Percentiles rank a stretch among this genome's conserved stretches.
These are phyloP conservation scores for Eleutherodactylus coqui DNA, from an alignment of 2,797 vertebrate species.

Conservation along the genomic window DNA sequence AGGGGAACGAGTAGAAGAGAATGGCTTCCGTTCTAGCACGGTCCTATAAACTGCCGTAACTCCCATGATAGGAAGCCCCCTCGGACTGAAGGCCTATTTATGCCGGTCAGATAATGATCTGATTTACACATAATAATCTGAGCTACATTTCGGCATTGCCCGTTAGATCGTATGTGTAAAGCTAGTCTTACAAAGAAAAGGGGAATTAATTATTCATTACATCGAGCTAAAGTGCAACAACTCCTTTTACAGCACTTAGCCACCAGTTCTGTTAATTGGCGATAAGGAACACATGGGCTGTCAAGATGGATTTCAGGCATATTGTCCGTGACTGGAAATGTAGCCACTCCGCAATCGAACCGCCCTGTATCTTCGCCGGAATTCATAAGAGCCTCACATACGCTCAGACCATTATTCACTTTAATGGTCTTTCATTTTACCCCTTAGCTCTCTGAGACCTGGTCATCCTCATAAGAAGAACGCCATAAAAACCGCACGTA, in stretches of 20 bases:
- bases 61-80: neutral
- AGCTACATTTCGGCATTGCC: neutral
- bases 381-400: conserved; percentile 18
- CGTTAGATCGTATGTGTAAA: neutral
- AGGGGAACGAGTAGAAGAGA: neutral
- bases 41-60: neutral
- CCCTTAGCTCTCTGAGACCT: neutral
- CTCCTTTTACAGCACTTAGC: conserved; percentile 16
- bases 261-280: conserved; percentile 14
- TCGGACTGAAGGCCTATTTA: neutral
- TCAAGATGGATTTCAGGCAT: conserved; percentile 25
- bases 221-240: conserved; percentile 22
- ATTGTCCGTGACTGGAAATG: neutral
- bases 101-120: neutral
- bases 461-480: neutral
- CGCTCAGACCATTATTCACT: neutral
- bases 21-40: neutral
- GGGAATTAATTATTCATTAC: conserved; percentile 35
- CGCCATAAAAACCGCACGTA: neutral
- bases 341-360: neutral
- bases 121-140: conserved; percentile 12
- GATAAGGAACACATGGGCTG: conserved; percentile 1
- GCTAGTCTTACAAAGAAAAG: neutral
- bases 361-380: neutral
- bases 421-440: conserved; percentile 19